These are phyloP conservation scores for Trematocara unimaculatum DNA, from an alignment of 2,113 vertebrate species.

Conservation along the genomic window DNA sequence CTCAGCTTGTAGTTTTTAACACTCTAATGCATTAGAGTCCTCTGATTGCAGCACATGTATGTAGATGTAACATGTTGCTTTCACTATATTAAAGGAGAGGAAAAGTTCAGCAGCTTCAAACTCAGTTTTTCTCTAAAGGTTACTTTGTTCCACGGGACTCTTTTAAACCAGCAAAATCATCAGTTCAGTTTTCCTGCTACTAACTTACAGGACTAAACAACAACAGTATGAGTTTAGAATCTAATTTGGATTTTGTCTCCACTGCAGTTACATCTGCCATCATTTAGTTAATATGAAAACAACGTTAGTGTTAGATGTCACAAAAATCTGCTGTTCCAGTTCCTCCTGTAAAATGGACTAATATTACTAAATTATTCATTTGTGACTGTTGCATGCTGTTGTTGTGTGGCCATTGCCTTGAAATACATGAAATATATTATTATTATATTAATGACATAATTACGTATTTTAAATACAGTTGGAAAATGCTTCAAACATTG, in stretches of 20 bases:
- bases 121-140: background rate
- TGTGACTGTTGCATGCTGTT: background rate
- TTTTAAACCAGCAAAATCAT: background rate
- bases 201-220: background rate
- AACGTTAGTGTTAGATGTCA: background rate
- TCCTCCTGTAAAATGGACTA: background rate
- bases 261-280: background rate
- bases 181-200: background rate
- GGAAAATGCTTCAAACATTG: background rate
- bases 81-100: background rate
- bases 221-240: background rate
- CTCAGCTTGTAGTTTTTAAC: background rate
- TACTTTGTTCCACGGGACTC: background rate
- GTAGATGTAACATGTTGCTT: background rate
- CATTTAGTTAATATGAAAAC: background rate
- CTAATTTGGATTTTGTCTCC: background rate
- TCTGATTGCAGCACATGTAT: background rate
- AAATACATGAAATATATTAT: accelerated
- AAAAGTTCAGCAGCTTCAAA: background rate
- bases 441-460: background rate
- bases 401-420: background rate
- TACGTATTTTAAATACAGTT: accelerated
- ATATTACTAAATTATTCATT: background rate
- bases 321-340: background rate
- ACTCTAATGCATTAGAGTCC: accelerated